These are phyloP conservation scores for Latrodectus geometricus DNA, from an alignment of 1,140 invertebrate species.

Conservation along the genomic window DNA sequence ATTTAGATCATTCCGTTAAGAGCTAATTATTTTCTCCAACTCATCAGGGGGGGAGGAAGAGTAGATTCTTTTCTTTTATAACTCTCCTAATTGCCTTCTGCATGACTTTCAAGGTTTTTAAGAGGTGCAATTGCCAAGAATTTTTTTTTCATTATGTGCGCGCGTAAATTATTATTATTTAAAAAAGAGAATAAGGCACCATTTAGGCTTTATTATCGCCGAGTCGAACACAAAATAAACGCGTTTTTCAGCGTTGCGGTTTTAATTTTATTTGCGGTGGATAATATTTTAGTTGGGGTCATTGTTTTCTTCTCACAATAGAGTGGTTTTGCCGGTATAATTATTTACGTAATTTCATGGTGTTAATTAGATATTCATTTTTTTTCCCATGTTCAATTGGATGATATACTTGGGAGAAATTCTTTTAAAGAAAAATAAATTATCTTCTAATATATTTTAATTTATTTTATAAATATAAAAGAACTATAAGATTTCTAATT, in stretches of 20 bases:
- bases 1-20: slow-evolving; percentile 35
- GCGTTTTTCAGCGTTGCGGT: neutral
- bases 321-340: too few relatives aligned
- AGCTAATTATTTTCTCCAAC: slow-evolving; percentile 44
- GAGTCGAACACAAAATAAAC: neutral
- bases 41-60: neutral
- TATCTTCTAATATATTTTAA: too few relatives aligned
- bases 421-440: too few relatives aligned
- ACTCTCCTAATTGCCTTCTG: slow-evolving; percentile 18
- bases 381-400: too few relatives aligned
- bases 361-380: too few relatives aligned
- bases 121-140: neutral
- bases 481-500: too few relatives aligned
- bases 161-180: neutral
- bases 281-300: neutral
- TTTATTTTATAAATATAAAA: too few relatives aligned
- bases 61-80: slow-evolving; percentile 2
- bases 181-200: neutral
- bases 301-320: too few relatives aligned
- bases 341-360: too few relatives aligned
- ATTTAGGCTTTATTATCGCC: neutral
- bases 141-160: neutral
- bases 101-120: neutral
- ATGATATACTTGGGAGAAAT: too few relatives aligned
- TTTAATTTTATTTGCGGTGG: slow-evolving; percentile 18